Conservation (phyloP, 2,888 invertebrate genomes). For the Hydriomena furcata region DNA sequence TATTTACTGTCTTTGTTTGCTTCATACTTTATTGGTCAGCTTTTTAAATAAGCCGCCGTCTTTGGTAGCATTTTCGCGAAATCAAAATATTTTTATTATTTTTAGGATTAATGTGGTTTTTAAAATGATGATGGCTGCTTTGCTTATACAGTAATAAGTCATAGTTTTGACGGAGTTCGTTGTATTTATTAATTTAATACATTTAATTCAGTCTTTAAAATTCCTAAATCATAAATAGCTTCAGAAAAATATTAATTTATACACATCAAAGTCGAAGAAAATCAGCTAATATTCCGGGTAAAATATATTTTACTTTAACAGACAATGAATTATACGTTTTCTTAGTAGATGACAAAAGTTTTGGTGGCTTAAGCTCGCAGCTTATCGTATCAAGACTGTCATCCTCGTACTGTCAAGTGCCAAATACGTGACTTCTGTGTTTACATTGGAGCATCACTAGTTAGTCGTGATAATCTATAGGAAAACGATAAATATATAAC, state of each 20-base stretch:
- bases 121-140: no score
- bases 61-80: slow-evolving; percentile 29
- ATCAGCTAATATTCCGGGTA: slow-evolving; percentile 36
- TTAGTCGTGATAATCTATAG: slow-evolving; percentile 37
- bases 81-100: slow-evolving; percentile 36
- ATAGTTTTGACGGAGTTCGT: no score
- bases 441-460: slow-evolving; percentile 62
- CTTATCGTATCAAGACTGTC: slow-evolving; percentile 71
- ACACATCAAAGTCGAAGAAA: slow-evolving; percentile 18
- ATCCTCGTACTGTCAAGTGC: slow-evolving; percentile 64
- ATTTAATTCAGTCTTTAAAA: background rate
- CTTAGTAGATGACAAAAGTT: slow-evolving; percentile 56
- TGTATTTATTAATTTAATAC: no score
- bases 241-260: slow-evolving; percentile 23
- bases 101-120: no score
- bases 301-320: slow-evolving; percentile 45
- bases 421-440: slow-evolving; percentile 63
- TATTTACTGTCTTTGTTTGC: slow-evolving; percentile 72
- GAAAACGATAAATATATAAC: background rate
- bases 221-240: slow-evolving; percentile 19
- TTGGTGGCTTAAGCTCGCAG: slow-evolving; percentile 59
- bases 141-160: no score
- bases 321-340: slow-evolving; percentile 61
- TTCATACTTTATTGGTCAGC: slow-evolving; percentile 28
- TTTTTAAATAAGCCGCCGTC: slow-evolving; percentile 20